Evolutionary conservation across 2,797 vertebrate species (phyloP).

Genomic region (Rhincodon typus): DNA sequence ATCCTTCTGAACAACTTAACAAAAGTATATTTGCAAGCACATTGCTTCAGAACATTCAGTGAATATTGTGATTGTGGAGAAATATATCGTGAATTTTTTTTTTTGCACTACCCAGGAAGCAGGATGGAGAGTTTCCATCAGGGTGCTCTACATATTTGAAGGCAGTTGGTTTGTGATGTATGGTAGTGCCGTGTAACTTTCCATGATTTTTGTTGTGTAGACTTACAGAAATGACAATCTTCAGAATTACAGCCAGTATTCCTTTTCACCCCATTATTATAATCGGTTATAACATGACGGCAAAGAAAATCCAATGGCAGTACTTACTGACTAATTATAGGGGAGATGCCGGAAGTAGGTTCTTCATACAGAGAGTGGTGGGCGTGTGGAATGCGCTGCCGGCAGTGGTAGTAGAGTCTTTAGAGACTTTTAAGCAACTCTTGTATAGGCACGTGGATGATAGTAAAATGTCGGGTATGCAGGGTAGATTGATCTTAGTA

Average conservation of each 20-base stretch:
- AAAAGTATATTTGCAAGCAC: neutral
- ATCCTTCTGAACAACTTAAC: neutral
- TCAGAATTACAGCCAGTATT: neutral
- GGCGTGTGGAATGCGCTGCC: no score
- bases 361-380: no score
- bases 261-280: neutral
- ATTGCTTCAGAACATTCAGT: neutral
- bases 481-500: no score
- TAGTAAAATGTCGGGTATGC: no score
- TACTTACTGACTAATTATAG: neutral
- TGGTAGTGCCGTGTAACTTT: neutral
- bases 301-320: neutral
- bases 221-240: neutral
- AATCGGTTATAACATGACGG: neutral
- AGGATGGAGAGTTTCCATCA: neutral
- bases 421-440: no score
- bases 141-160: neutral
- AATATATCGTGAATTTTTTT: neutral
- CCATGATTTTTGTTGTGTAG: neutral
- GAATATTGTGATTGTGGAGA: neutral
- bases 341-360: no score
- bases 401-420: no score
- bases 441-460: no score
- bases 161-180: neutral
- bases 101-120: neutral